Conservation (phyloP, 2,797 vertebrate genomes). For the Merluccius polli region DNA sequence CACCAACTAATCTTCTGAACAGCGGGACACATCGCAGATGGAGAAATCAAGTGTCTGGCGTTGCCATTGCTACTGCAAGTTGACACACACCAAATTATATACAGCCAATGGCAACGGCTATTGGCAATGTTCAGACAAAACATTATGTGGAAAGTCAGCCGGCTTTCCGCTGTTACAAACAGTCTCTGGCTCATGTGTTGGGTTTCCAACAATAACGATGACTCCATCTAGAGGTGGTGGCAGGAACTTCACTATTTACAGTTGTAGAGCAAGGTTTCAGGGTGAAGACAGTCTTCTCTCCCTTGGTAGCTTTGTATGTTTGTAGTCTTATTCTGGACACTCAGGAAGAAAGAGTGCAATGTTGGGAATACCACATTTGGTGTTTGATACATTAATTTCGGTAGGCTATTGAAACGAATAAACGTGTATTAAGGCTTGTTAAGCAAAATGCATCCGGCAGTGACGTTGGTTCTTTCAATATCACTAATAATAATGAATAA, state of each 20-base stretch:
- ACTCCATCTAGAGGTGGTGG: not conserved
- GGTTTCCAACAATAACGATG: not conserved
- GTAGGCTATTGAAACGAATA: not conserved
- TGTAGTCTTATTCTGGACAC: not conserved
- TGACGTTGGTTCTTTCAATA: not conserved
- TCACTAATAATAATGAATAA: not conserved
- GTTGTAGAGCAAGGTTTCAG: not conserved
- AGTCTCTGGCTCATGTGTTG: not conserved
- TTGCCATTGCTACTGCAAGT: not conserved
- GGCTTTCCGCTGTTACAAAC: not conserved
- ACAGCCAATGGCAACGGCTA: not conserved
- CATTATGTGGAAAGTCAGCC: not conserved
- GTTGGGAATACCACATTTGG: not conserved
- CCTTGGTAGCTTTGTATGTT: not conserved
- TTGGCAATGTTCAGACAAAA: not conserved
- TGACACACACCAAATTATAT: not conserved
- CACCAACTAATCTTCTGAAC: not conserved
- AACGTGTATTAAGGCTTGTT: not conserved
- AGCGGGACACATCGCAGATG: not conserved
- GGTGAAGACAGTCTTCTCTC: not conserved
- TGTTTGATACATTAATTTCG: not conserved
- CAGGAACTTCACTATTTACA: not conserved
- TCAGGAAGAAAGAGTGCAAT: not conserved
- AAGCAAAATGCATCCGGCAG: not conserved
- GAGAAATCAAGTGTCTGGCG: not conserved